Conservation (phyloP, 2,888 invertebrate genomes). For the Ethmia dodecea region DNA sequence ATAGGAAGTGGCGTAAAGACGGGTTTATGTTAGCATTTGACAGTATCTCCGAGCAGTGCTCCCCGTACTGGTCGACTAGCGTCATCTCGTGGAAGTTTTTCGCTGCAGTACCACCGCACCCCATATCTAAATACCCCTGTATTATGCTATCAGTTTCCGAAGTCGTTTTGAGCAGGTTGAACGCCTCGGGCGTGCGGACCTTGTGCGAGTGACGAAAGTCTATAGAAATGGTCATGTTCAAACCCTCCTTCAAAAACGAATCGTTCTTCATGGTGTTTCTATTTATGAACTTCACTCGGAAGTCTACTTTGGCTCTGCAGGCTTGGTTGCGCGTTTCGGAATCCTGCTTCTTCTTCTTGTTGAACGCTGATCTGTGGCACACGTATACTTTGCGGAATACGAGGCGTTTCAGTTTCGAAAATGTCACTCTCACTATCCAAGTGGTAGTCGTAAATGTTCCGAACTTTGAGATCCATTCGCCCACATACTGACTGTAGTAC, state of each 20-base stretch:
- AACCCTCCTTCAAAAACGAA: slow-evolving; percentile 22
- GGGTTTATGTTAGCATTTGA: slow-evolving; percentile 26
- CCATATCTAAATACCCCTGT: slow-evolving; percentile 22
- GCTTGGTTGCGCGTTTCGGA: slow-evolving; percentile 19
- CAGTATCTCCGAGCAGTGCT: slow-evolving; percentile 13
- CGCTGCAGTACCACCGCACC: slow-evolving; percentile 19
- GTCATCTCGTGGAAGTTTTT: slow-evolving; percentile 26
- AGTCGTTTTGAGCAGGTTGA: slow-evolving; percentile 20
- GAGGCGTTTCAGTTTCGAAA: slow-evolving; percentile 25
- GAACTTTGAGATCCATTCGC: slow-evolving; percentile 32
- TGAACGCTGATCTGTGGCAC: slow-evolving; percentile 28
- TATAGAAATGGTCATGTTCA: slow-evolving; percentile 27
- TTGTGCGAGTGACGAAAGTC: slow-evolving; percentile 32
- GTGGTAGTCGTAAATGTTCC: slow-evolving; percentile 30
- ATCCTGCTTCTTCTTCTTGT: slow-evolving; percentile 20
- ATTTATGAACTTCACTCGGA: slow-evolving; percentile 30
- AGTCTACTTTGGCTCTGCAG: slow-evolving; percentile 33
- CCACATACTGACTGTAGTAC: slow-evolving; percentile 23
- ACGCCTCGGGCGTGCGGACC: slow-evolving; percentile 18
- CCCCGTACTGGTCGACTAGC: slow-evolving; percentile 21
- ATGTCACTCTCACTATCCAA: slow-evolving; percentile 28
- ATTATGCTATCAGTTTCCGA: slow-evolving; percentile 24
- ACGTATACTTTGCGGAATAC: slow-evolving; percentile 28
- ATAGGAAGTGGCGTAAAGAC: slow-evolving; percentile 17
- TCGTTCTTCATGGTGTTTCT: slow-evolving; percentile 32